Base-by-base conservation (phyloP, 2,888 invertebrate genomes). In the Pterostichus niger region DNA sequence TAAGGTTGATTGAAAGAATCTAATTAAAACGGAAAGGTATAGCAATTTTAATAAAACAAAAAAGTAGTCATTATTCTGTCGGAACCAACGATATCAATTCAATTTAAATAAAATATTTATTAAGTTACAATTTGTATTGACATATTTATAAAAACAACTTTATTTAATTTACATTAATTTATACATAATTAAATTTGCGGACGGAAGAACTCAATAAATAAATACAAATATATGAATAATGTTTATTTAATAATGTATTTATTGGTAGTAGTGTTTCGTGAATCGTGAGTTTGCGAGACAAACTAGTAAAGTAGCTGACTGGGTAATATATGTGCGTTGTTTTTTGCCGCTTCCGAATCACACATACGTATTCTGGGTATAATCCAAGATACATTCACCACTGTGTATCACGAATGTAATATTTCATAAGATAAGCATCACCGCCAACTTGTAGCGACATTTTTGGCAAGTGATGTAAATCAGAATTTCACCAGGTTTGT, bases 351-450 rank as follows among this genome's bases (percentile, higher is more conserved):
- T 40, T 40, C 44, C 40, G 68, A 59, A 64, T 64, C 64, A 35
- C 68, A 71, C 68, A 71, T 71, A 71, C 68, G 68, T 71, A 75
- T 75, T 75, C 75, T 75, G 75, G 75, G 52, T 33, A 52, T 52
- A 75, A 75, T 52, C 75, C 75, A 75, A 75, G 75, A 75, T 52
- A 52, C 49, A 52, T 75, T 75, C 75, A 75, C 31, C 52, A 75
- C 75, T 75, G 75, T 73, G 35, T 75, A 52, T 75, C 75, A 75
- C 49, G 49, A 75, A 75, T 52, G 75, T 75, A 75, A 75, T 75
- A 75, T 52, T 52, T 75, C 75, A 75, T 52, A 75, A 52, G 52
- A 52, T 75, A 75, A 75, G 68, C 40, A 71, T 71, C 68, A 71
- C 44, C 68, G 44, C 68, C 40, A 71, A 71, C 44, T 71, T 71